Evolutionary conservation across 2,113 vertebrate species (phyloP), one percentile per base, ranked within the genome.

Genomic region (Chaetodon auriga): DNA sequence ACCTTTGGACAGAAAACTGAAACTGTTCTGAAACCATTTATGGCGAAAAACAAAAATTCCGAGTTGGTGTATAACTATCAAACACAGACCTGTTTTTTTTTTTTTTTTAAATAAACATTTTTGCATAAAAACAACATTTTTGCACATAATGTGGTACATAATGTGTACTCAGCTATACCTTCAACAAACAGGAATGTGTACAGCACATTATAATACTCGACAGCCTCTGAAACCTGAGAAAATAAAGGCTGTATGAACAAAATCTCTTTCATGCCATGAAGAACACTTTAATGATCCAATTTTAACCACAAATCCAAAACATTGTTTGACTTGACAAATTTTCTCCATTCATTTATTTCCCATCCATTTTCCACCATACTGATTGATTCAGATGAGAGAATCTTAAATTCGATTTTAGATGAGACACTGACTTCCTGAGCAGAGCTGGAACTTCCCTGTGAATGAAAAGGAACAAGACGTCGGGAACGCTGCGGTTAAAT

Each of bases 401-500:
- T 63, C 53, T 64, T 74, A 58, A 35, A 43, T 80, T 30, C 63
- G 68, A 11, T 73, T 73, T 63, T 4, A 77, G 51, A 35, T 30
- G 16, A 43, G 46, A 62, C 43, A n/a, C 61, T 72, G 9, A 8
- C 70, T 75, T 49, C 43, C 71, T 53, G 53, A 60, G 51, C 68
- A 53, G 66, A 66, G 25, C 23, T 18, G 65, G 54, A 65, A 8
- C 8, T 25, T 51, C 58, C 51, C 21, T 9, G 18, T 58, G 74
- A 21, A 9, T 5, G n/a, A 46, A 77, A 30, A 41, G 13, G 25
- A 36, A 64, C 16, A 7, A 18, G 41, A 57, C 55, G 53, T 77
- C 21, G 19, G 4, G 55, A 78, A 41, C 75, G 43, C 64, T 80
- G 65, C 53, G 23, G 66, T 48, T 63, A 30, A 68, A 75, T 78